Conservation (phyloP, 2,113 vertebrate species). For the Phalacrocorax carbo region DNA sequence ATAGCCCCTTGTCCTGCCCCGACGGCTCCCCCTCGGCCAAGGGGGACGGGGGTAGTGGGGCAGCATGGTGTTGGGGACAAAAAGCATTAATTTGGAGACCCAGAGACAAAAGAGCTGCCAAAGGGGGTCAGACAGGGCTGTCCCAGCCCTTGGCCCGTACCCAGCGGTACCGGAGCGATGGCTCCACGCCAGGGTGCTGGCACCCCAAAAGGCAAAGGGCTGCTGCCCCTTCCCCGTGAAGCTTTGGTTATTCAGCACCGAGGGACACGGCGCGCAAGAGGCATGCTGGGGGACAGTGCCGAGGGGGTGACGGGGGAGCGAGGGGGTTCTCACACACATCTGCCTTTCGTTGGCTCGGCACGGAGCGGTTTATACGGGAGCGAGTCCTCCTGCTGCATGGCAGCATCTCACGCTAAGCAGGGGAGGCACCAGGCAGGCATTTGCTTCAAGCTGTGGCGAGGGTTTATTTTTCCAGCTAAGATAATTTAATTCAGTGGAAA, state of each 20-base stretch:
- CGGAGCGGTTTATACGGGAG: not conserved
- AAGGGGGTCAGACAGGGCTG: not conserved
- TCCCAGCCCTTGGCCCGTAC: not conserved
- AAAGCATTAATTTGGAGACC: not conserved
- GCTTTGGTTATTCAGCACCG: rapidly evolving
- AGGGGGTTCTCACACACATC: not conserved
- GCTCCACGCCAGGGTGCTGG: not conserved
- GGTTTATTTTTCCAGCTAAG: constrained; percentile 31
- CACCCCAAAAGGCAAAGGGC: not conserved
- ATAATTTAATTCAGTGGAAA: not conserved
- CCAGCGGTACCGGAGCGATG: rapidly evolving
- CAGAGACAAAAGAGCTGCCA: not conserved
- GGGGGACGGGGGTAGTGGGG: not conserved
- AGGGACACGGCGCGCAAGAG: rapidly evolving
- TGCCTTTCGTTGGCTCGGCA: not conserved
- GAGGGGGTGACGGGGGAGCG: rapidly evolving
- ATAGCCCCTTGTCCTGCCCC: constrained; percentile 26
- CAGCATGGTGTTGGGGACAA: not conserved
- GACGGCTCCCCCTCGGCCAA: rapidly evolving
- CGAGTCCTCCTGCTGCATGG: not conserved
- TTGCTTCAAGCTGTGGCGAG: rapidly evolving
- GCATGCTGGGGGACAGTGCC: rapidly evolving
- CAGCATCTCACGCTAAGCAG: not conserved
- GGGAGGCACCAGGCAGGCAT: not conserved
- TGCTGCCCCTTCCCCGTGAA: not conserved